Evolutionary conservation across 2,888 invertebrate species (phyloP), one percentile per base, ranked within the genome.

Genomic region (Chouioia cunea): DNA sequence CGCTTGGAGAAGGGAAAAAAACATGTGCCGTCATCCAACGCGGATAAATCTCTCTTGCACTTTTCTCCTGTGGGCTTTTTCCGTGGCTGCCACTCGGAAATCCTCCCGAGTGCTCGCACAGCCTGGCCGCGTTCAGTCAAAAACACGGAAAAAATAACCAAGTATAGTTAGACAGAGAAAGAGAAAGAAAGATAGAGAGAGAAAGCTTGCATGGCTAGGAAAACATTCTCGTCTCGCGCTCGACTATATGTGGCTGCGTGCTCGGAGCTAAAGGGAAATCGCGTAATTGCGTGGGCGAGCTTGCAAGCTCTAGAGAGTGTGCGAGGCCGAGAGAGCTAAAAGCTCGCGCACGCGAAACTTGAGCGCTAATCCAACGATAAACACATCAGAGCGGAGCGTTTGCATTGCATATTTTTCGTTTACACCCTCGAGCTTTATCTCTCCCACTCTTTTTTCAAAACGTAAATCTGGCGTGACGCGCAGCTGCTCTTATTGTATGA

Each of bases 291-390:
- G 60, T 12, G 59, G 44, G 44, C 15, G 22, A 54, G 54, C 47
- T 52, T 16, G 16, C 15, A 48, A 48, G 16, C 15, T n/a, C 16
- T 48, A 48, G 16, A 48, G 20, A 56, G 52, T 10, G 8, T 15
- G 20, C 53, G 23, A 43, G 56, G 12, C 27, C 23, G 70, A 60
- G 71, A 16, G 4, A 50, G 56, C 53, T 59, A 64, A 71, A 71
- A 64, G 63, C 59, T 20, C 57, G 56, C 14, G 16, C 65, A 20
- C 59, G 57, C 65, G 58, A 64, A 73, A 71, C 74, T 73, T 65
- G 52, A 76, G 68, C 71, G 69, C 74, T 76, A 76, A 76, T 75
- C 75, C 73, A 73, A 75, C 76, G 73, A 73, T 74, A 76, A 75
- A 75, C 74, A 75, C 75, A 71, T 74, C 74, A 72, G 74, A 23